phyloP scores from a whole-genome alignment of 2,797 vertebrate species.

The Squalus acanthias region DNA sequence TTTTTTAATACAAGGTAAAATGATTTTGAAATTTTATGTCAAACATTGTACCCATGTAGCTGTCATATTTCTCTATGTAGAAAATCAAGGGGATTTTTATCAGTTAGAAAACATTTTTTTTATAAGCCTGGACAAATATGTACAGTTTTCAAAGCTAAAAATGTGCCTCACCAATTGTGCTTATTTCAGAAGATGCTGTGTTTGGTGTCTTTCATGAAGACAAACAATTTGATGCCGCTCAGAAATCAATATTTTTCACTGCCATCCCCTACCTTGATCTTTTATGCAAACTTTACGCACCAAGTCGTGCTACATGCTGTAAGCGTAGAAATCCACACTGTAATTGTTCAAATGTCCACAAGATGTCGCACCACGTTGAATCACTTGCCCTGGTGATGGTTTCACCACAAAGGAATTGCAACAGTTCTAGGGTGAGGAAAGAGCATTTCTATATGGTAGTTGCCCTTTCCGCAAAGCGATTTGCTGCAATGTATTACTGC shows the following conservation, averaged over 20 bases:
- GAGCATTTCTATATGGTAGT: not conserved
- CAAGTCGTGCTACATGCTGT: not conserved
- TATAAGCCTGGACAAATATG: not conserved
- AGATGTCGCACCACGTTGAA: not conserved
- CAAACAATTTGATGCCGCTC: not conserved
- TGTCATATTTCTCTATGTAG: not conserved
- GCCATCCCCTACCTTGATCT: not conserved
- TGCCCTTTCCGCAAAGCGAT: not conserved
- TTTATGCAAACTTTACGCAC: not conserved
- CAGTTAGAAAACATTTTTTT: too few relatives aligned
- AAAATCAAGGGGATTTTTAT: not conserved
- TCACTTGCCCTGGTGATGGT: not conserved
- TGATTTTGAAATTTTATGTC: not conserved
- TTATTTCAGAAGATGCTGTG: not conserved
- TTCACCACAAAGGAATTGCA: not conserved
- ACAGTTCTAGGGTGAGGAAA: not conserved
- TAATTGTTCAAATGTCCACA: not conserved
- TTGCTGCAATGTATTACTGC: not conserved
- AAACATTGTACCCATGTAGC: not conserved
- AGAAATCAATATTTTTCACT: not conserved
- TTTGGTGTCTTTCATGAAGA: not conserved
- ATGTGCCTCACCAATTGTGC: not conserved
- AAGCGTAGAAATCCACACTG: not conserved
- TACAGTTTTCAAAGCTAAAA: not conserved
- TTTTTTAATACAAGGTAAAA: not conserved